Evolutionary conservation across 2,113 vertebrate genomes (phyloP), one percentile per base, ranked within the genome.

Genomic region (Empidonax alnorum): DNA sequence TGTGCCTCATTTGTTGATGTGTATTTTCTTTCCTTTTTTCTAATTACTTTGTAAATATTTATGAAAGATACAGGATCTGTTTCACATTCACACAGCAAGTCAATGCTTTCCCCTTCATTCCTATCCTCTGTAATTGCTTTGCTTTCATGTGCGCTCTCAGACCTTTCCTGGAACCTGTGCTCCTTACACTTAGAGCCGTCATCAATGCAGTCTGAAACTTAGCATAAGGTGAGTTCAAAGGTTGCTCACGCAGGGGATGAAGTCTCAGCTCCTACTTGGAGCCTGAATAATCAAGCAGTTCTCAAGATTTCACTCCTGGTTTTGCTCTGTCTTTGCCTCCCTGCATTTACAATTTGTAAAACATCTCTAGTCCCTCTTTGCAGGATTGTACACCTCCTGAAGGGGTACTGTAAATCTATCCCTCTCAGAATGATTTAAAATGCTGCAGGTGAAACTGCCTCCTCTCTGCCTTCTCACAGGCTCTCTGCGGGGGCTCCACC

Each of bases 31-130:
- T 86, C 71, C 85, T 76, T 91, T 81, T 84, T 84, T 71, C 85
- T 95, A 83, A 92, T 94, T 93, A 78, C 78, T 89, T 84, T 90
- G 82, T 94, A 97, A 96, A 93, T 97, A 95, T 95, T 97, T 96
- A 90, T 68, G 74, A 90, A 96, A 92, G 90, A 96, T 93, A 67
- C 5, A 4, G 67, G 94, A 87, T 96, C 63, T 69, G 73, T 88
- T 96, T 94, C 92, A 84, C 74, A 74, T 95, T 95, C 65, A 17
- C 24, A 12, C 12, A 92, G 65, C 4, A 2, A 94, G 31, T 73
- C 91, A 58, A 21, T 39, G 23, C 62, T 89, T 87, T 89, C 92
- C 44, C 53, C 84, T 69, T 66, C 76, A 59, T 92, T 95, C 78
- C 82, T 79, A 27, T 47, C 46, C 58, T 81, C 82, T 47, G 30